Base-by-base conservation (phyloP, 1,140 invertebrate genomes). In the Drosophila subobscura region DNA sequence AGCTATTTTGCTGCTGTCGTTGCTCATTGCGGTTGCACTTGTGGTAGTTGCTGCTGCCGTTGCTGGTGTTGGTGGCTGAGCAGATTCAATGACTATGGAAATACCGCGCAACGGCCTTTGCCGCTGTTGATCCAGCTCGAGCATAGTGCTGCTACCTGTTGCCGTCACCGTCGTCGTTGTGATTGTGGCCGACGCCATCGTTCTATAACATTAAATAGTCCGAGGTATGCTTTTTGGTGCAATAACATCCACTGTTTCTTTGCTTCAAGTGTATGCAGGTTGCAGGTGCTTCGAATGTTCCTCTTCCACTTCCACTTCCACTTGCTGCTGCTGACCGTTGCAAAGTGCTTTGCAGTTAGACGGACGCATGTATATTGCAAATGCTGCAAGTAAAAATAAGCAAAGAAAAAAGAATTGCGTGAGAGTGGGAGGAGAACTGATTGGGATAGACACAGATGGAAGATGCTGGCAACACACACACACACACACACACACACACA, bases 31-130 rank as follows among this genome's bases (percentile, higher is more conserved):
- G 40, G 63, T n/a, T 64, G 65, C 45, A 68, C 67, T 42, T 54
- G 67, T 25, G 45, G 60, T 20, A 45, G 41, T 23, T 71, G 61
- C 51, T 68, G 71, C 2, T 29, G 29, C 2, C 3, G 29, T 29
- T 29, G 8, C 1, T 37, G 33, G 4, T 37, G 33, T 10, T 37
- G 10, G 10, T 55, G 70, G 57, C 50, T 66, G 42, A 41, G 66
- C 68, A 49, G 80, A 64, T 80, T 80, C 80, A 70, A 84, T 84
- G 74, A 84, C 80, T 86, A 84, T 84, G 52, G 80, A 86, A 80
- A 84, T 84, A 70, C 80, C 80, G 80, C 80, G 81, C 77, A 84
- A 60, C 57, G 80, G 81, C 75, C 61, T 76, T 60, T 76, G 73
- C n/a, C 52, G 52, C 33, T 37, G 33, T 29, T 70, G 52, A 27